Conservation (phyloP, 64 coral and sea anemone genomes). For the Hydrozoanthus tunicans region DNA sequence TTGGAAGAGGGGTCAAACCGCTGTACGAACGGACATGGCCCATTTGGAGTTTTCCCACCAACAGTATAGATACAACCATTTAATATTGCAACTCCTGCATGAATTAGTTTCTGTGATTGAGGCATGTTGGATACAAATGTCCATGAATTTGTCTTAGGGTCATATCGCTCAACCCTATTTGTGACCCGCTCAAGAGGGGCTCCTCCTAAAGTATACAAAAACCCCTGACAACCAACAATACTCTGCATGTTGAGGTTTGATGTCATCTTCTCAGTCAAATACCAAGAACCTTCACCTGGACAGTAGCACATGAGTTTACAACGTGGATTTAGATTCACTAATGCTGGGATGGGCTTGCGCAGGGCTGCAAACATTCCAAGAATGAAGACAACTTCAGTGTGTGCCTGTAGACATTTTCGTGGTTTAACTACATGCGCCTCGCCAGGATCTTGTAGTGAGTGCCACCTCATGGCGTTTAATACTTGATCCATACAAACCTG, state of each 20-base stretch:
- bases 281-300: conserved; percentile 50
- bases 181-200: background rate
- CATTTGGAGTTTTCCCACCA: conserved; percentile 36
- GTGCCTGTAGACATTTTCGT: conserved; percentile 49
- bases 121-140: conserved; percentile 28
- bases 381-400: conserved; percentile 46
- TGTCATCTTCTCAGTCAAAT: conserved; percentile 37
- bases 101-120: background rate
- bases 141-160: conserved; percentile 59
- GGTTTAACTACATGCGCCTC: conserved; percentile 30
- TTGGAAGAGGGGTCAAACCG: conserved; percentile 53
- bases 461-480: conserved; percentile 45
- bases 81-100: conserved; percentile 50
- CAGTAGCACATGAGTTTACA: conserved; percentile 51
- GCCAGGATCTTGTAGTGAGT: conserved; percentile 38
- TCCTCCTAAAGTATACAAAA: conserved; percentile 30
- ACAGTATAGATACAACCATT: conserved; percentile 59
- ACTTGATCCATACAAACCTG: conserved; percentile 34
- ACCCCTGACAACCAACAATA: conserved; percentile 51
- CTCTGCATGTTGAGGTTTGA: conserved; percentile 58
- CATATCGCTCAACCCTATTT: conserved; percentile 54
- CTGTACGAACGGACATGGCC: conserved; percentile 9
- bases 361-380: conserved; percentile 47
- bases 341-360: conserved; percentile 34
- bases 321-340: conserved; percentile 22